Evolutionary conservation across 2,797 vertebrate species (phyloP).

Genomic region (Anguilla anguilla): DNA sequence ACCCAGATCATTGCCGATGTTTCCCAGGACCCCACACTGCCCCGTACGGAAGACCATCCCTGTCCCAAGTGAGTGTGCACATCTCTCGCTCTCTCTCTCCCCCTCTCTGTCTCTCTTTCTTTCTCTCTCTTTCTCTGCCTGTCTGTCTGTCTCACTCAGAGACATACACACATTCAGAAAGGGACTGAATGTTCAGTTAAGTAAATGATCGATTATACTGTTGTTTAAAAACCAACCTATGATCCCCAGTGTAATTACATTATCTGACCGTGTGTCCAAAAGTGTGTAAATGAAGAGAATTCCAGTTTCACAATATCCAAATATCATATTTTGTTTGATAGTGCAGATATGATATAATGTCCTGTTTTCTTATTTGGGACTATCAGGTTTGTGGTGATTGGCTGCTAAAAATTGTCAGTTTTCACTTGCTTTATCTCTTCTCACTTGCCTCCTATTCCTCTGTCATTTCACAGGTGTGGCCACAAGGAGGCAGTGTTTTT

Average conservation of each 20-base stretch:
- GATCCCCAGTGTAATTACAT: neutral
- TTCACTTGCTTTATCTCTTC: neutral
- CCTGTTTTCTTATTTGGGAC: neutral
- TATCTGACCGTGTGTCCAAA: neutral
- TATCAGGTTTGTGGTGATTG: neutral
- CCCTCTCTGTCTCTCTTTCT: neutral
- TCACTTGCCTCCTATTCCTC: neutral
- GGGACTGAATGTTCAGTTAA: neutral
- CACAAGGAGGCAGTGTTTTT: slow-evolving; percentile 97
- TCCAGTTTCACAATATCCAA: neutral
- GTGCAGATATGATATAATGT: neutral
- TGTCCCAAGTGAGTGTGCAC: slow-evolving; percentile 85
- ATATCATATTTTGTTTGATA: neutral
- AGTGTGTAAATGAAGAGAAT: neutral
- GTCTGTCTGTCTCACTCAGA: too few relatives aligned
- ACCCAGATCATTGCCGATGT: slow-evolving; percentile 95
- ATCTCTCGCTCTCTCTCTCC: neutral
- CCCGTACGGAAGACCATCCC: slow-evolving; percentile 90
- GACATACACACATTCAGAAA: neutral
- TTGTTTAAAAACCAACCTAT: neutral
- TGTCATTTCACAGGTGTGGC: slow-evolving; percentile 76
- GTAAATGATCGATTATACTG: neutral
- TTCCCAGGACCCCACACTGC: slow-evolving; percentile 90
- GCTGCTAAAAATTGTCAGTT: neutral
- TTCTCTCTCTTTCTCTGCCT: neutral